Conservation (phyloP, 2,888 invertebrate species). For the Fissipunctia ypsillon region DNA sequence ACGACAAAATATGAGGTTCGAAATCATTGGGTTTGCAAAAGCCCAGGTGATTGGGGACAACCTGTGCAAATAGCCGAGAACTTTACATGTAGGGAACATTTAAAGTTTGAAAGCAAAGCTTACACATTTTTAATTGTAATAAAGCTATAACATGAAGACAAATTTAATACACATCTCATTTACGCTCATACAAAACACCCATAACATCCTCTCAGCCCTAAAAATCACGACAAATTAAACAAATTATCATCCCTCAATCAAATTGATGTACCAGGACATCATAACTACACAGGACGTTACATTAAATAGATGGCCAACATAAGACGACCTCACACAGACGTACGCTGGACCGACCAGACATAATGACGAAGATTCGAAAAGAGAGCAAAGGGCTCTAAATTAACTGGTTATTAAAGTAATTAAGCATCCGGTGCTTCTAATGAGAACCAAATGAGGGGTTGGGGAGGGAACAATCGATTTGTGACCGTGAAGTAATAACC, state of each 20-base stretch:
- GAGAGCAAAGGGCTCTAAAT: constrained; percentile 77
- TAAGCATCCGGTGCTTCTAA: constrained; percentile 86
- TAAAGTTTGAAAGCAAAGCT: neutral
- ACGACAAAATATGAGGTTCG: constrained; percentile 5
- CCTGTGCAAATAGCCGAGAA: neutral
- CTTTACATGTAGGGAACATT: neutral
- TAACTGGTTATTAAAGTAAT: constrained; percentile 85
- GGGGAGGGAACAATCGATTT: constrained; percentile 85
- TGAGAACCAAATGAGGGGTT: constrained; percentile 89
- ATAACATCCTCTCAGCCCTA: constrained; percentile 72
- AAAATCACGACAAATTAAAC: constrained; percentile 70
- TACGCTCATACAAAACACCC: constrained; percentile 62
- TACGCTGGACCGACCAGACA: constrained; percentile 55
- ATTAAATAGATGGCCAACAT: constrained; percentile 76
- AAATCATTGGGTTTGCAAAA: constrained; percentile 1
- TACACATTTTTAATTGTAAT: neutral
- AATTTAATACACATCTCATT: constrained; percentile 3
- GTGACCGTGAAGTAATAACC: constrained; percentile 86
- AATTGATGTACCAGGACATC: constrained; percentile 71
- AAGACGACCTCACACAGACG: constrained; percentile 63
- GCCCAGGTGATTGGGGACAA: neutral
- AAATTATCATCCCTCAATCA: constrained; percentile 76
- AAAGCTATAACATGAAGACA: neutral
- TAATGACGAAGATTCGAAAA: constrained; percentile 65
- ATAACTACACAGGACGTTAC: constrained; percentile 74